A percentile compares a stretch with the other conserved stretches of the same genome.
phyloP scores from a whole-genome alignment of 2,888 invertebrate species.

The Colostygia pectinataria region DNA sequence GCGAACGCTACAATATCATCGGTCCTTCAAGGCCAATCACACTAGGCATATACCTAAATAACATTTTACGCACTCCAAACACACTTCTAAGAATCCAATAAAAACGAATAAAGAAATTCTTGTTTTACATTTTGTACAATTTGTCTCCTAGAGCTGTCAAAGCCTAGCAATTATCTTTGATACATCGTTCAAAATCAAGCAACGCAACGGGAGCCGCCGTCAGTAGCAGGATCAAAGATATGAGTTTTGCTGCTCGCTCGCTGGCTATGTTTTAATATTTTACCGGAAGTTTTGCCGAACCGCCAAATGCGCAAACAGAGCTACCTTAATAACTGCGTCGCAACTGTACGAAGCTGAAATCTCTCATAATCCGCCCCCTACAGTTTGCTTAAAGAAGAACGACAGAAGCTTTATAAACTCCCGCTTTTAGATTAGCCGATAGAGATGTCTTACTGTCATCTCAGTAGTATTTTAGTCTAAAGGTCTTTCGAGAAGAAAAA shows the following conservation, averaged over 20 bases:
- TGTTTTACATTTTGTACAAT: neutral
- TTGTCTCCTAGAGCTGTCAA: slow-evolving; percentile 3
- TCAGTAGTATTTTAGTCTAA: slow-evolving; percentile 61
- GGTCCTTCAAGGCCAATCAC: too few species aligned
- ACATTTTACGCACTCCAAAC: too few species aligned
- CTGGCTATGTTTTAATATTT: slow-evolving; percentile 71
- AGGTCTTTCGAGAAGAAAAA: slow-evolving; percentile 64
- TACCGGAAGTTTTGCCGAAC: slow-evolving; percentile 64
- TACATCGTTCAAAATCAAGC: slow-evolving; percentile 10
- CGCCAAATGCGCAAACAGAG: slow-evolving; percentile 70
- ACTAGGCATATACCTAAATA: too few species aligned
- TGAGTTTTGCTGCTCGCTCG: slow-evolving; percentile 44
- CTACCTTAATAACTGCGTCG: slow-evolving; percentile 73
- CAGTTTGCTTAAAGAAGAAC: slow-evolving; percentile 48
- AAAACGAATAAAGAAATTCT: neutral
- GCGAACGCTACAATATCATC: too few species aligned
- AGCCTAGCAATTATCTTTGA: slow-evolving; percentile 13
- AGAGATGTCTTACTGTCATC: slow-evolving; percentile 70
- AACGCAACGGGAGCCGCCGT: slow-evolving; percentile 13
- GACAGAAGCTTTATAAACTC: slow-evolving; percentile 62
- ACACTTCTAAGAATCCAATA: too few species aligned
- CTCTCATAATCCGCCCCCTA: slow-evolving; percentile 63
- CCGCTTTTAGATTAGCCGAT: slow-evolving; percentile 66
- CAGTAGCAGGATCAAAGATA: slow-evolving; percentile 30
- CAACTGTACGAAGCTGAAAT: slow-evolving; percentile 60